A percentile compares a stretch with the other conserved stretches of the same genome.
phyloP scores from a whole-genome alignment of 1,140 invertebrate genomes.

The Drosophila athabasca region DNA sequence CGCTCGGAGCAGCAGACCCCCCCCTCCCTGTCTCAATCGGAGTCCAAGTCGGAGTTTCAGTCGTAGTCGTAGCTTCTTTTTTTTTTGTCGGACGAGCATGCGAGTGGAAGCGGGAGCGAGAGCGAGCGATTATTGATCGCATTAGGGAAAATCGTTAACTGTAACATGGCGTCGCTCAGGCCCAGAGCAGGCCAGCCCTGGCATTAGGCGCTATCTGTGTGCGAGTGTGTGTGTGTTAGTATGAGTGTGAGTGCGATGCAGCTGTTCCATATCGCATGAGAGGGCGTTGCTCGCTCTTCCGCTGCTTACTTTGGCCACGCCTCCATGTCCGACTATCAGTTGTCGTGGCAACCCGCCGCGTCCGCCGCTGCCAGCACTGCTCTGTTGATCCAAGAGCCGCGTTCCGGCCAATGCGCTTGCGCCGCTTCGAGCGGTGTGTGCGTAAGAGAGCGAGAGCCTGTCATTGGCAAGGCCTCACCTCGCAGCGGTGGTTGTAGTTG shows the following conservation, averaged over 20 bases:
- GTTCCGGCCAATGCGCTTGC: slow-evolving; percentile 68
- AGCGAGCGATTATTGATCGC: slow-evolving; percentile 78
- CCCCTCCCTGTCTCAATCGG: too few relatives aligned
- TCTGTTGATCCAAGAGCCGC: slow-evolving; percentile 72
- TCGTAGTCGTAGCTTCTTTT: slow-evolving; percentile 1
- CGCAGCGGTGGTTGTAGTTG: slow-evolving; percentile 32
- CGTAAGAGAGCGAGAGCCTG: slow-evolving; percentile 68
- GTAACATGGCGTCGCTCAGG: slow-evolving; percentile 80
- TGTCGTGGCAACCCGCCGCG: slow-evolving; percentile 66
- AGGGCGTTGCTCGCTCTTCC: slow-evolving; percentile 51
- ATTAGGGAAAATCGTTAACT: slow-evolving; percentile 82
- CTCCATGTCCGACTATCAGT: slow-evolving; percentile 33
- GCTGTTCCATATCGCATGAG: slow-evolving; percentile 38
- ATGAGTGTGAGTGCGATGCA: slow-evolving; percentile 23
- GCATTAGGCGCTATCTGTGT: slow-evolving; percentile 45
- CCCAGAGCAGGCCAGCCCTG: not conserved
- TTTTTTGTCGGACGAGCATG: slow-evolving; percentile 10
- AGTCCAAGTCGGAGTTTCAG: too few relatives aligned
- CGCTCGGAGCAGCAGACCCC: too few relatives aligned
- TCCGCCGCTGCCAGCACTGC: slow-evolving; percentile 13
- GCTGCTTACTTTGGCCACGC: slow-evolving; percentile 46
- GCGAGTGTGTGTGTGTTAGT: slow-evolving; percentile 6
- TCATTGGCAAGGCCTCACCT: slow-evolving; percentile 63
- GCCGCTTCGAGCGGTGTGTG: slow-evolving; percentile 59
- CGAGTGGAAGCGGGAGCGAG: slow-evolving; percentile 58